Percentiles rank a stretch among this genome's conserved stretches.
Evolutionary conservation across 1,140 invertebrate genomes (phyloP).

Genomic region (Cydia pomonella): DNA sequence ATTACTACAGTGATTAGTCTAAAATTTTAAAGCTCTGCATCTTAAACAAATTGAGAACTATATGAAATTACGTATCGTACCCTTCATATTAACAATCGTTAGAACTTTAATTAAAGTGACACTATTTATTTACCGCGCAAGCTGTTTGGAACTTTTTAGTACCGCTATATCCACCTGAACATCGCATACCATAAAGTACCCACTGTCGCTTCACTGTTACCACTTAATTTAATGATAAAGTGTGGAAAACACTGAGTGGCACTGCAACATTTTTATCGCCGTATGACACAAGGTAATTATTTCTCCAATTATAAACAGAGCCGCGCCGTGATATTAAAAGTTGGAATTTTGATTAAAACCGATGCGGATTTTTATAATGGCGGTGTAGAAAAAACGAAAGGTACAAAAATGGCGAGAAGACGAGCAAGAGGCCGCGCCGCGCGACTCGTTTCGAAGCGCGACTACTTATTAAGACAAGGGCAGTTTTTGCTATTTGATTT

Average conservation of each 20-base stretch:
- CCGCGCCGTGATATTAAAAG: conserved; percentile 60
- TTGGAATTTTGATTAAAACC: conserved; percentile 71
- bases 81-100: too few species aligned
- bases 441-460: conserved; percentile 70
- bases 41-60: too few species aligned
- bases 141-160: background rate
- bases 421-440: conserved; percentile 53
- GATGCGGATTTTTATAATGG: conserved; percentile 65
- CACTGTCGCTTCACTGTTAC: conserved; percentile 32
- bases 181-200: conserved; percentile 14
- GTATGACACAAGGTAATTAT: conserved; percentile 65
- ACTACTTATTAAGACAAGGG: conserved; percentile 77
- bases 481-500: conserved; percentile 80
- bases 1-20: too few species aligned
- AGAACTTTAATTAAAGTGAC: background rate
- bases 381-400: conserved; percentile 59
- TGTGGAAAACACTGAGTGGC: conserved; percentile 44
- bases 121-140: background rate
- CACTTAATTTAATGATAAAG: conserved; percentile 49
- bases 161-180: conserved; percentile 9
- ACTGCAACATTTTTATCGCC: conserved; percentile 52
- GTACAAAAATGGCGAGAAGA: conserved; percentile 66
- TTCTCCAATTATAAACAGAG: conserved; percentile 59
- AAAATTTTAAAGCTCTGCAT: too few species aligned
- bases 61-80: too few species aligned